Percentiles rank a stretch among this genome's conserved stretches.
Evolutionary conservation across 2,113 vertebrate genomes (phyloP).

Genomic region (Menura novaehollandiae): DNA sequence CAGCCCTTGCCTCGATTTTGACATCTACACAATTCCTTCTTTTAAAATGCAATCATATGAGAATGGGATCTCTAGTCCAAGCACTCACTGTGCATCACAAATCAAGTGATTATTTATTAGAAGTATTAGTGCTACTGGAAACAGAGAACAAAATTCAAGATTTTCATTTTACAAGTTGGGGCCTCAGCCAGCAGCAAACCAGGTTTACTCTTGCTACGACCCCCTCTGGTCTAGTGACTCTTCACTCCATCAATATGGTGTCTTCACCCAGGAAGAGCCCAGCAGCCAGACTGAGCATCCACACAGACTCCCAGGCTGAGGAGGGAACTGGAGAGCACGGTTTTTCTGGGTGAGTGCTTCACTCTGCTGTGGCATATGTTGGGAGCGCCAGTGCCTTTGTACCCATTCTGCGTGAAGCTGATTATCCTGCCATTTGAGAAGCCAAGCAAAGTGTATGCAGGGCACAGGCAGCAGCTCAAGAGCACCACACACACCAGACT

Average conservation of each 20-base stretch:
- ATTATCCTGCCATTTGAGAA: neutral
- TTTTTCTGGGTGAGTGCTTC: neutral
- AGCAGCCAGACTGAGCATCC: neutral
- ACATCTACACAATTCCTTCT: neutral
- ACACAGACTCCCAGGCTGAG: neutral
- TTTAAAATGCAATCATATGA: neutral
- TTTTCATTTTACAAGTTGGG: neutral
- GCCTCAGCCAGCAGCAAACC: neutral
- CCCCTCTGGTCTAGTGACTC: neutral
- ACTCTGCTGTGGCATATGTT: fast-evolving
- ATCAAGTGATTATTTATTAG: neutral
- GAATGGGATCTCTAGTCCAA: neutral
- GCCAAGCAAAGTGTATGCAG: neutral
- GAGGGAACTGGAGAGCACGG: neutral
- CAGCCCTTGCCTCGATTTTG: neutral
- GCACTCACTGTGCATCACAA: neutral
- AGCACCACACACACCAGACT: neutral
- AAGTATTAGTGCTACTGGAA: neutral
- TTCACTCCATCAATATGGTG: neutral
- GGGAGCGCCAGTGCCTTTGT: neutral
- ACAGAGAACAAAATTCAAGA: neutral
- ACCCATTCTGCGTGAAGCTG: neutral
- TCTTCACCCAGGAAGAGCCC: neutral
- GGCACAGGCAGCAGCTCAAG: neutral
- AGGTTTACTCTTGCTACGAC: neutral